phyloP scores from a whole-genome alignment of 2,797 vertebrate species.

The Monodelphis domestica region DNA sequence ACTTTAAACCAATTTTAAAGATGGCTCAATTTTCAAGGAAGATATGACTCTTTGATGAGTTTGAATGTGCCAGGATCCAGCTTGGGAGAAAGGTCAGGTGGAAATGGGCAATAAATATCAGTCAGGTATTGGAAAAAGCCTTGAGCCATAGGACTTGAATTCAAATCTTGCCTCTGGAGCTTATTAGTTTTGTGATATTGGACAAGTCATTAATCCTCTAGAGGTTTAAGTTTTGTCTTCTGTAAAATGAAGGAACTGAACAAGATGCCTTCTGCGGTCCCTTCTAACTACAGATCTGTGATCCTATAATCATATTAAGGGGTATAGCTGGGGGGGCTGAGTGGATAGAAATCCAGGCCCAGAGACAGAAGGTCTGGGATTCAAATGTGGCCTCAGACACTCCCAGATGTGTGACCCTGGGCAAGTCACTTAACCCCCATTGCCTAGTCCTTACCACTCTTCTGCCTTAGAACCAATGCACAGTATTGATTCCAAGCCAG shows the following conservation, averaged over 20 bases:
- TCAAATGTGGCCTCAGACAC: no score
- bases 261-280: not conserved
- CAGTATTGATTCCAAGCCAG: no score
- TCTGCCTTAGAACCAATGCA: no score
- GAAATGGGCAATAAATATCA: not conserved
- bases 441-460: no score
- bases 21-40: not conserved
- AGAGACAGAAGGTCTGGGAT: no score
- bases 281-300: not conserved
- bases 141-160: not conserved
- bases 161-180: not conserved
- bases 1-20: not conserved
- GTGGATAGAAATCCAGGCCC: no score
- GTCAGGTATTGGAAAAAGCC: not conserved
- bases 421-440: no score
- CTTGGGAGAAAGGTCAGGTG: not conserved
- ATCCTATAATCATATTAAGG: no score
- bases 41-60: not conserved
- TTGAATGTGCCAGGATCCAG: not conserved
- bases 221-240: not conserved
- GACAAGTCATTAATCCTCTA: not conserved
- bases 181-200: not conserved
- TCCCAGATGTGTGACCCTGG: no score
- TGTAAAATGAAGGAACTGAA: not conserved
- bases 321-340: no score